Conservation (phyloP, 2,888 invertebrate genomes). For the Clanis bilineata region DNA sequence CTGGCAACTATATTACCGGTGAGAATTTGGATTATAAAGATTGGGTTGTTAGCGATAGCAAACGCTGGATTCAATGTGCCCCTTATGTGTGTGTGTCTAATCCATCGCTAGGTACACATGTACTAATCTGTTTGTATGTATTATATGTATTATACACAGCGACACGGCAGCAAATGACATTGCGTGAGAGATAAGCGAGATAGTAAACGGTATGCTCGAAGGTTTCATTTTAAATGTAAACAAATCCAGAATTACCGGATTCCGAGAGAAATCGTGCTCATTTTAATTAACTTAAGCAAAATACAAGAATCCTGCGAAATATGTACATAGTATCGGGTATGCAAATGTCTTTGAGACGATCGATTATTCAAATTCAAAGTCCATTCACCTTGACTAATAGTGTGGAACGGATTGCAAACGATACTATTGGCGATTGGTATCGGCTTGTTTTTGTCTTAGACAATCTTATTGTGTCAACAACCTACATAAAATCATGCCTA, state of each 20-base stretch:
- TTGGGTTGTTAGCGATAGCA: constrained; percentile 33
- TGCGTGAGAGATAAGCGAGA: constrained; percentile 3
- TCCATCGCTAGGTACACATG: constrained; percentile 36
- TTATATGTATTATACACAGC: constrained; percentile 24
- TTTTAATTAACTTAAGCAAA: background rate
- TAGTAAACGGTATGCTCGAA: background rate
- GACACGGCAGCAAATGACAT: constrained; percentile 4
- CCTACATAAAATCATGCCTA: background rate
- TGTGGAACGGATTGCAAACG: constrained; percentile 28
- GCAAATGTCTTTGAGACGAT: background rate
- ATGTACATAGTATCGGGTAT: background rate
- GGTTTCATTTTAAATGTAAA: background rate
- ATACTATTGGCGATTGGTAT: background rate
- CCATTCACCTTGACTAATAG: constrained; percentile 34
- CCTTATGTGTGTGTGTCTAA: constrained; percentile 51
- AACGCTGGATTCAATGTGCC: constrained; percentile 64
- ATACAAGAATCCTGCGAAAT: background rate
- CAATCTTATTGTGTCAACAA: background rate
- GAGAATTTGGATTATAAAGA: constrained; percentile 70
- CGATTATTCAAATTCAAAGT: constrained; percentile 19
- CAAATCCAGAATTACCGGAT: constrained; percentile 3
- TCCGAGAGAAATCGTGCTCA: background rate
- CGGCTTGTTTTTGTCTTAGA: background rate
- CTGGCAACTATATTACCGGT: constrained; percentile 75
- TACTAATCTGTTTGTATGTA: constrained; percentile 31